These are phyloP conservation scores for Nasonovia ribisnigri DNA, from an alignment of 2,888 invertebrate species.

Conservation along the genomic window DNA sequence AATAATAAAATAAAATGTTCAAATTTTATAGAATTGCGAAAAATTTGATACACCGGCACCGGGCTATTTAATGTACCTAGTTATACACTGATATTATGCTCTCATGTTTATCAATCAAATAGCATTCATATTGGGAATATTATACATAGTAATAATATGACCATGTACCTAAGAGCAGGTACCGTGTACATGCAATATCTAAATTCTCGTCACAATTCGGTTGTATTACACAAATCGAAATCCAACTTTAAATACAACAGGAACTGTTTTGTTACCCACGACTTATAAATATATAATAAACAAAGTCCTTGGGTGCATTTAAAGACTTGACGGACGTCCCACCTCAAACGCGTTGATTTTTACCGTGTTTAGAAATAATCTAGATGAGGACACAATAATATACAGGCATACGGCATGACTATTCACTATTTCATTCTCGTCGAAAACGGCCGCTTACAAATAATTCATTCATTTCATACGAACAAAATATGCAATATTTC, in stretches of 20 bases:
- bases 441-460: background rate
- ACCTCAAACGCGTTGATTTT: background rate
- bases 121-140: background rate
- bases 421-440: background rate
- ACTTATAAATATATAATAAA: background rate
- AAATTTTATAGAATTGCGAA: no score
- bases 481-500: background rate
- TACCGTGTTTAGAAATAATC: background rate
- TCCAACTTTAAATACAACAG: background rate
- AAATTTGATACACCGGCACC: no score
- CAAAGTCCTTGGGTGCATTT: slow-evolving; percentile 7
- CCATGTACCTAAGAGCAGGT: background rate
- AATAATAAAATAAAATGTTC: no score
- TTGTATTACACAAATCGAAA: background rate
- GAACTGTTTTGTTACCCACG: background rate
- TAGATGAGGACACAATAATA: background rate
- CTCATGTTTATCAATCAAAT: background rate
- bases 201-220: background rate
- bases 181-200: background rate
- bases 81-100: background rate
- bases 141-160: background rate
- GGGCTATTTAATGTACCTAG: no score
- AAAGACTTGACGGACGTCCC: slow-evolving; percentile 22
- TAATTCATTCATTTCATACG: background rate
- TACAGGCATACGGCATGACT: background rate